These are phyloP conservation scores for Phaethon lepturus DNA, from an alignment of 2,113 vertebrate species.

Conservation along the genomic window DNA sequence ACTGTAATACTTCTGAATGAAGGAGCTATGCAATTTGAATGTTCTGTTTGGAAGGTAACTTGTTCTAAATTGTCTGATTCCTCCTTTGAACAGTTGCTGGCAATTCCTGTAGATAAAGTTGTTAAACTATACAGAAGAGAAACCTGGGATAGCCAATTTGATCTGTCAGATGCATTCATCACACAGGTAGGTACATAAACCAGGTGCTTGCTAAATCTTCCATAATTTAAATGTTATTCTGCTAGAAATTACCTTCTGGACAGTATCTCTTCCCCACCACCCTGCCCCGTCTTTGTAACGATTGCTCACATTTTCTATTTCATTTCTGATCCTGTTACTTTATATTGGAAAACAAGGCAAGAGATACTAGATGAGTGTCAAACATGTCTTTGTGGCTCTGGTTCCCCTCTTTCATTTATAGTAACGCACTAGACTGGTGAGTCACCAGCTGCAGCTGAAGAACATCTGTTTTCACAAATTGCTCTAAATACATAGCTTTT, in stretches of 20 bases:
- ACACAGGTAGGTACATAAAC: slow-evolving; percentile 79
- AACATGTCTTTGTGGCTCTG: background rate
- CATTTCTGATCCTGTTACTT: background rate
- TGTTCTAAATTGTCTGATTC: background rate
- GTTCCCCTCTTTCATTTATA: background rate
- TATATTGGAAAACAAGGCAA: background rate
- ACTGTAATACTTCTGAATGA: background rate
- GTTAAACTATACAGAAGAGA: slow-evolving; percentile 89
- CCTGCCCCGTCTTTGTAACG: accelerated
- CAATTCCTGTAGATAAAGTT: slow-evolving; percentile 88
- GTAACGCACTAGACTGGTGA: background rate
- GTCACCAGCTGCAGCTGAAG: background rate
- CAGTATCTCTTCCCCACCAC: background rate
- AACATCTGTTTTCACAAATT: slow-evolving; percentile 11
- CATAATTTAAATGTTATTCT: background rate
- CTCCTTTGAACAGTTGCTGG: slow-evolving; percentile 82
- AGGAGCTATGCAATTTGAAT: background rate
- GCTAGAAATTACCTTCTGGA: background rate
- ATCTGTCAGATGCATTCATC: slow-evolving; percentile 83
- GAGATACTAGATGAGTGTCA: background rate
- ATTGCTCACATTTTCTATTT: background rate
- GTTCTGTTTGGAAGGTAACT: background rate
- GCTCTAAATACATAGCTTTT: background rate
- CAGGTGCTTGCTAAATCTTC: background rate
- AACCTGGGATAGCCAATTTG: slow-evolving; percentile 81